Conservation (phyloP, 2,797 vertebrate species). For the Lepus oiostolus region DNA sequence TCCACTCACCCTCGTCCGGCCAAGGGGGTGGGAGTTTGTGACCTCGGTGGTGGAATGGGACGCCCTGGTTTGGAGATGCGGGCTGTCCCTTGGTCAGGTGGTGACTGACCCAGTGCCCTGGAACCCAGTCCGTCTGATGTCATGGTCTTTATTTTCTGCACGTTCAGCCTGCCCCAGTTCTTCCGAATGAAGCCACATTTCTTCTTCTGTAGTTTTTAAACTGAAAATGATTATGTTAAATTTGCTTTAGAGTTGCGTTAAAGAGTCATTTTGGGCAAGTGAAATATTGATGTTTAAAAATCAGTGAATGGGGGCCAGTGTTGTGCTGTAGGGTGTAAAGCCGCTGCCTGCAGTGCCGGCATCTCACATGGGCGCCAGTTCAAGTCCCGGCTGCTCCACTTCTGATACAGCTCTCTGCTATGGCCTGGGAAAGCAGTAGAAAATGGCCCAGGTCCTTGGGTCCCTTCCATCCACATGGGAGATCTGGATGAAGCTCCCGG, state of each 20-base stretch:
- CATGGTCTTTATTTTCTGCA: background rate
- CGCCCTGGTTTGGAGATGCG: accelerated
- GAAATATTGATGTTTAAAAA: background rate
- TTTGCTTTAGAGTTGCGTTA: slow-evolving; percentile 18
- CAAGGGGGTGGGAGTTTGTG: accelerated
- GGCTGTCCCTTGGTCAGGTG: background rate
- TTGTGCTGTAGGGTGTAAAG: too few species aligned
- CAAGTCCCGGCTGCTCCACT: too few species aligned
- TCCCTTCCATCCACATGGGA: too few species aligned
- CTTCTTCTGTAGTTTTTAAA: background rate
- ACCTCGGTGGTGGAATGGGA: background rate
- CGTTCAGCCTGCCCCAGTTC: accelerated
- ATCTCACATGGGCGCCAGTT: too few species aligned
- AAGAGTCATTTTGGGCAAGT: background rate
- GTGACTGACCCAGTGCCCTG: background rate
- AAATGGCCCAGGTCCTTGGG: too few species aligned
- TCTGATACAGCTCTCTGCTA: too few species aligned
- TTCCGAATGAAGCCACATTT: background rate
- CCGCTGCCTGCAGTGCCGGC: too few species aligned
- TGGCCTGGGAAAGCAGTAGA: too few species aligned
- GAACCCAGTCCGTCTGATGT: background rate
- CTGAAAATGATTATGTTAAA: background rate
- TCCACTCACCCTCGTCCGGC: accelerated
- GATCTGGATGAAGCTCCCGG: too few species aligned
- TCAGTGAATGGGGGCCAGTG: too few species aligned